Percentiles rank a stretch among this genome's conserved stretches.
Evolutionary conservation across 2,113 vertebrate species (phyloP).

Genomic region (Elephantulus edwardii): DNA sequence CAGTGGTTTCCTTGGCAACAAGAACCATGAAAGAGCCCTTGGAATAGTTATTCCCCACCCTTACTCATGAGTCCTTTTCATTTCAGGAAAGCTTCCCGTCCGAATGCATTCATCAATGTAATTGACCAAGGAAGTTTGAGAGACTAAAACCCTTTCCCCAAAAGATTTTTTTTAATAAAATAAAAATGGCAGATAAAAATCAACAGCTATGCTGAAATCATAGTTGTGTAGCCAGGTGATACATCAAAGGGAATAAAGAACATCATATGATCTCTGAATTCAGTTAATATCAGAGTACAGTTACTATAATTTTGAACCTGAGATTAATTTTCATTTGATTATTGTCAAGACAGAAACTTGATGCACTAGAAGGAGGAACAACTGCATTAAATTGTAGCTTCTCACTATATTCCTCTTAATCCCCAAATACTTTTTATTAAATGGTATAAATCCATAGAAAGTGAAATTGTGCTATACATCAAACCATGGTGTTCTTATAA

Average conservation of each 20-base stretch:
- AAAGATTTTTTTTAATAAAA: constrained; percentile 54
- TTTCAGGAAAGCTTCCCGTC: constrained; percentile 80
- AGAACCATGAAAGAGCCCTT: constrained; percentile 83
- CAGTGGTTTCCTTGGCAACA: constrained; percentile 87
- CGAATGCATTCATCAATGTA: constrained; percentile 77
- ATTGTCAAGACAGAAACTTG: constrained; percentile 38
- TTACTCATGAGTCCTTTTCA: constrained; percentile 75
- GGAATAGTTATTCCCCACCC: constrained; percentile 80
- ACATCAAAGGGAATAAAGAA: constrained; percentile 16
- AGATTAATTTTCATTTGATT: constrained; percentile 61
- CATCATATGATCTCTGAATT: constrained; percentile 3
- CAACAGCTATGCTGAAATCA: constrained; percentile 31
- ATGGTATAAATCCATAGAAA: constrained; percentile 11
- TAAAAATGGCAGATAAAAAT: constrained; percentile 47
- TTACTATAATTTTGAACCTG: constrained; percentile 47
- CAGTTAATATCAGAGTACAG: constrained; percentile 36
- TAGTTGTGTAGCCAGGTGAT: constrained; percentile 58
- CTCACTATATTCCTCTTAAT: constrained; percentile 32
- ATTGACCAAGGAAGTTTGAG: constrained; percentile 76
- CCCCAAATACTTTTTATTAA: constrained; percentile 5
- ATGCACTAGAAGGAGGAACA: neutral
- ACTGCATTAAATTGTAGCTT: neutral
- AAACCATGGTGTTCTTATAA: neutral
- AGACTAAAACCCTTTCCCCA: constrained; percentile 70
- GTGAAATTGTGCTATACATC: neutral